Conservation (phyloP, 2,888 invertebrate genomes). For the Eremobia ochroleuca region DNA sequence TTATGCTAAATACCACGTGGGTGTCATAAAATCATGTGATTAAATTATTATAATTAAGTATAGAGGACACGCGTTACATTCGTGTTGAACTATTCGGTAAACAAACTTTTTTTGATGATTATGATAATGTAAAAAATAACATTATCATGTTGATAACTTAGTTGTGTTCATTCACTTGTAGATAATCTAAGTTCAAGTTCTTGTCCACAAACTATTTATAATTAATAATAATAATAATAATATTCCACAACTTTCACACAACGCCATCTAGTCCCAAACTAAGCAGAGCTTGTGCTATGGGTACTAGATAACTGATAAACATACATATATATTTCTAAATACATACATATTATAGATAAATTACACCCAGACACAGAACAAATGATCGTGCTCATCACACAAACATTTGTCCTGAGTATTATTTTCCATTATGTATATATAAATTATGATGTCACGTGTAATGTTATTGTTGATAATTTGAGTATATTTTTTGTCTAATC, state of each 20-base stretch:
- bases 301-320: too few relatives aligned
- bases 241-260: too few relatives aligned
- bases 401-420: too few relatives aligned
- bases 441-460: neutral
- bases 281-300: too few relatives aligned
- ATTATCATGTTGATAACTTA: neutral
- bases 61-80: neutral
- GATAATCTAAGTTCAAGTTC: neutral
- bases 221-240: too few relatives aligned
- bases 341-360: too few relatives aligned
- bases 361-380: too few relatives aligned
- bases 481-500: neutral
- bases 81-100: constrained; percentile 1
- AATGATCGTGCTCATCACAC: too few relatives aligned
- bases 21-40: neutral
- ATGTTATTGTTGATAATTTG: neutral
- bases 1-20: neutral
- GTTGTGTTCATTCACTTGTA: neutral
- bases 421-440: too few relatives aligned
- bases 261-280: too few relatives aligned
- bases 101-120: neutral
- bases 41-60: constrained; percentile 10
- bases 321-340: too few relatives aligned
- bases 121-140: neutral
- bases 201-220: neutral